Evolutionary conservation across 1,140 invertebrate genomes (phyloP).

Genomic region (Pemphigus obesinymphae): DNA sequence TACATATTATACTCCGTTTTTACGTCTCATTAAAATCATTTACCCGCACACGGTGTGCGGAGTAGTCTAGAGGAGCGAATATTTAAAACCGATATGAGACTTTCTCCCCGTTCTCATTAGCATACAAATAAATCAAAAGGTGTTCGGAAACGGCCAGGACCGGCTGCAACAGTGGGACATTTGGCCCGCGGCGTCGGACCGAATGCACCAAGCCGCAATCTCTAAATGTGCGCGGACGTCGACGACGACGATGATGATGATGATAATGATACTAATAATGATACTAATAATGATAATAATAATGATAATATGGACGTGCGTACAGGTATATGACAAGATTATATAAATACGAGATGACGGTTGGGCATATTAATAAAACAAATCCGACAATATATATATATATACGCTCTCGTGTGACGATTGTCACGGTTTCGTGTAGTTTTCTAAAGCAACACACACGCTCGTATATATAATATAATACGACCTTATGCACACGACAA

Average conservation of each 20-base stretch:
- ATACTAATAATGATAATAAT: no score
- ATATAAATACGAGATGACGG: neutral
- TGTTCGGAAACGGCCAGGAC: neutral
- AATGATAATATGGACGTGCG: no score
- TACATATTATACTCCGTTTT: neutral
- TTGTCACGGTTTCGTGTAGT: slow-evolving; percentile 4
- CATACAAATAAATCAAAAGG: slow-evolving; percentile 31
- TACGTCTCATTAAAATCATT: slow-evolving; percentile 29
- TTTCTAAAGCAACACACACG: neutral
- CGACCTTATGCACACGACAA: neutral
- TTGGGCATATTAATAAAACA: neutral
- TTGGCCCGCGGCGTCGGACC: neutral
- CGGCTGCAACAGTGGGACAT: neutral
- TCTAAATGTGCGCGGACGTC: no score
- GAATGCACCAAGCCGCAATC: no score
- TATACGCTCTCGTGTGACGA: neutral
- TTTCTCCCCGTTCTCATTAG: slow-evolving; percentile 22
- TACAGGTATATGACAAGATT: no score
- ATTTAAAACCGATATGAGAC: neutral
- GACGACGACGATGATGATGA: neutral
- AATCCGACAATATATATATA: neutral
- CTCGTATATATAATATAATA: neutral
- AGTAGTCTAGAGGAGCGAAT: neutral
- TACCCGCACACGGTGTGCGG: neutral
- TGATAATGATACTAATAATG: neutral